A percentile compares a stretch with the other conserved stretches of the same genome.
Conservation (phyloP, 2,888 invertebrate genomes). For the Lingula anatina region DNA sequence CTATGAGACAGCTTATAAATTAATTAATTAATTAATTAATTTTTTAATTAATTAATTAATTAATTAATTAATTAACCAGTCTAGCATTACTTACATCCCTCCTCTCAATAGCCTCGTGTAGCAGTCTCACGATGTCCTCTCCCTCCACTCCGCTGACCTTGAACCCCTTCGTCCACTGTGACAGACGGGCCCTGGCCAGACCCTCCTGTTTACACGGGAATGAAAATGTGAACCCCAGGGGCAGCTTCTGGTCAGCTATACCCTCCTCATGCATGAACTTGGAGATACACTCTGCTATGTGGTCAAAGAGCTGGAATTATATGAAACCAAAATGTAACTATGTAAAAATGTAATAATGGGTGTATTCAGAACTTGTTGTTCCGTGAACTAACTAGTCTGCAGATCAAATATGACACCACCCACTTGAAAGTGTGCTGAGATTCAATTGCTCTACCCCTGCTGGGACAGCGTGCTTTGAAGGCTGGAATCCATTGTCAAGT, state of each 20-base stretch:
- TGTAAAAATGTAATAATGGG: neutral
- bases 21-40: too few species aligned
- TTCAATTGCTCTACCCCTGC: too few species aligned
- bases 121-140: constrained; percentile 81
- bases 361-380: neutral
- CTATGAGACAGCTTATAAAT: too few species aligned
- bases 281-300: constrained; percentile 88
- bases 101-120: constrained; percentile 82
- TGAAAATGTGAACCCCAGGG: constrained; percentile 94
- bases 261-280: constrained; percentile 82
- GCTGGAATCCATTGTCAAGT: too few species aligned
- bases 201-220: constrained; percentile 86
- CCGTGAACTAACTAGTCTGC: neutral
- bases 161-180: constrained; percentile 96
- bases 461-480: too few species aligned
- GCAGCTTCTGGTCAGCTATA: constrained; percentile 63
- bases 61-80: too few species aligned
- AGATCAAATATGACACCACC: too few species aligned
- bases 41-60: too few species aligned
- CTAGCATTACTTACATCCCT: constrained; percentile 70
- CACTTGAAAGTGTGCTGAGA: too few species aligned
- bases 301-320: constrained; percentile 73
- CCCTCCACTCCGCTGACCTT: constrained; percentile 85
- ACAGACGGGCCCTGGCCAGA: constrained; percentile 77
- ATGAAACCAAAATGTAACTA: constrained; percentile 2